phyloP scores from a whole-genome alignment of 1,140 invertebrate species.

The Alviniconcha marisindica region DNA sequence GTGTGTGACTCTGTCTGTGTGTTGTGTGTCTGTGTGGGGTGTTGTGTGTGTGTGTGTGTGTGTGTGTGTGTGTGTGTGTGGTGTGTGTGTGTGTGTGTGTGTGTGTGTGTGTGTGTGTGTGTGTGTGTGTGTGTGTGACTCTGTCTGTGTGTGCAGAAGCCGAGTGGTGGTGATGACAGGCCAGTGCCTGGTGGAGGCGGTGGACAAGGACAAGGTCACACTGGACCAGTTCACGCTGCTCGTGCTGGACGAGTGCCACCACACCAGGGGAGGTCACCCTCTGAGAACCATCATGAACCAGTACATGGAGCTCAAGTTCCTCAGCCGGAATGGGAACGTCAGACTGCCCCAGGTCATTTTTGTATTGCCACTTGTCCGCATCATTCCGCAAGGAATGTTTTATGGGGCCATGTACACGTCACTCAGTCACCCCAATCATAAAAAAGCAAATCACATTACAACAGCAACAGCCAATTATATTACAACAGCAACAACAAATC shows the following conservation, averaged over 20 bases:
- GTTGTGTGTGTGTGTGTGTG: no score
- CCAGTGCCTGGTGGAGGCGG: slow-evolving; percentile 71
- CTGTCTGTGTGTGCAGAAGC: slow-evolving; percentile 36
- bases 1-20: no score
- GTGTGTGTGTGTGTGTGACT: slow-evolving; percentile 16
- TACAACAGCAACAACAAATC: no score
- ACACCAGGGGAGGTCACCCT: slow-evolving; percentile 69
- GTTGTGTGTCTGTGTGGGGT: no score
- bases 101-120: slow-evolving; percentile 11
- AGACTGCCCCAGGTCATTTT: slow-evolving; percentile 42
- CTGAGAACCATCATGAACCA: slow-evolving; percentile 70
- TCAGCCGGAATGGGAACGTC: neutral
- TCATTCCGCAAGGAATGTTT: no score
- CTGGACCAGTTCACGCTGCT: slow-evolving; percentile 63
- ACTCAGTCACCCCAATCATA: neutral
- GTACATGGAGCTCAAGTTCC: slow-evolving; percentile 66
- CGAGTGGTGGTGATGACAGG: slow-evolving; percentile 73
- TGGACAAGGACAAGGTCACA: slow-evolving; percentile 52
- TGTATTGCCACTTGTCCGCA: no score
- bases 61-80: no score
- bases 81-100: no score
- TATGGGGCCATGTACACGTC: no score
- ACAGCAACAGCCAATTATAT: no score
- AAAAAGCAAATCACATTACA: neutral
- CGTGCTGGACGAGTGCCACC: slow-evolving; percentile 76